Percentiles rank a stretch among this genome's conserved stretches.
Conservation (phyloP, 1,140 invertebrate species). For the Goniozus legneri region DNA sequence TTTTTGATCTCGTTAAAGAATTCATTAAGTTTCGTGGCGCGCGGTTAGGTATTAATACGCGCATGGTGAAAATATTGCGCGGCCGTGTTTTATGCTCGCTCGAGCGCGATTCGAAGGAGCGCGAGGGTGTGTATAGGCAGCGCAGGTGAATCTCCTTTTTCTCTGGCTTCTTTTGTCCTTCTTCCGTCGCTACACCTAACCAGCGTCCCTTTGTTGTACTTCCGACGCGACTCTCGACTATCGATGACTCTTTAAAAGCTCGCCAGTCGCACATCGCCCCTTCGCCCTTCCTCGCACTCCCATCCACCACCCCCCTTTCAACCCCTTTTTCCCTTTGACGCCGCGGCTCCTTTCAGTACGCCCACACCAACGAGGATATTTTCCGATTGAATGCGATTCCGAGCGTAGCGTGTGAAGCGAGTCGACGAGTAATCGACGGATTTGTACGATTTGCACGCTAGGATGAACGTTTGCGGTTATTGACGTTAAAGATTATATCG, state of each 20-base stretch:
- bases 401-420: too few species aligned
- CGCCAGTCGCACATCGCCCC: not conserved
- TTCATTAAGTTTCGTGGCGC: constrained; percentile 41
- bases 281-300: constrained; percentile 3
- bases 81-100: constrained; percentile 25
- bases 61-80: constrained; percentile 26
- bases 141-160: constrained; percentile 24
- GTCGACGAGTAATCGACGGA: too few species aligned
- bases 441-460: too few species aligned
- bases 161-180: constrained; percentile 20
- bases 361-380: not conserved
- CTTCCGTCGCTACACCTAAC: constrained; percentile 8
- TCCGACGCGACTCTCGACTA: constrained; percentile 19
- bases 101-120: constrained; percentile 20
- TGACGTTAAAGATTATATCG: too few species aligned
- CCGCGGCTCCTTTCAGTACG: too few species aligned
- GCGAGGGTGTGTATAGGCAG: too few species aligned
- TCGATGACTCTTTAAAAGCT: constrained; percentile 26
- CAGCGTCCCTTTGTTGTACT: constrained; percentile 19
- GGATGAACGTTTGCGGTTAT: too few species aligned
- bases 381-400: too few species aligned
- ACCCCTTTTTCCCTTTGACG: too few species aligned
- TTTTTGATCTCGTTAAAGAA: constrained; percentile 44
- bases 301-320: too few species aligned
- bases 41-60: constrained; percentile 43